phyloP scores from a whole-genome alignment of 2,113 vertebrate species.

The Cynopterus brachyotis region DNA sequence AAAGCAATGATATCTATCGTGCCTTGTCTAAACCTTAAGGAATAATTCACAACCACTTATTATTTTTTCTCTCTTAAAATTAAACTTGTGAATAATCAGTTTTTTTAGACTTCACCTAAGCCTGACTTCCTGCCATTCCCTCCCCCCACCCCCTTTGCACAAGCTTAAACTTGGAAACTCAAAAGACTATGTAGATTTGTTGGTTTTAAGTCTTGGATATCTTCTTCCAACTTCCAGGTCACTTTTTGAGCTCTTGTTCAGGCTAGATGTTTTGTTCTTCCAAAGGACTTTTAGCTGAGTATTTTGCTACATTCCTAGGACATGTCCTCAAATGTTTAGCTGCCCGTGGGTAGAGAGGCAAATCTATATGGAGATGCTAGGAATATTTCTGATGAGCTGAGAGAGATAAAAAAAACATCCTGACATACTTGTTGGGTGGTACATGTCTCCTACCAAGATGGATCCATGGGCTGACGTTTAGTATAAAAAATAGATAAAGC shows the following conservation, averaged over 20 bases:
- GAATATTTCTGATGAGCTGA: neutral
- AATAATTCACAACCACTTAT: neutral
- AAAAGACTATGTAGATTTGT: neutral
- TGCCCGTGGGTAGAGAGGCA: neutral
- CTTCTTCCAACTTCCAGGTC: neutral
- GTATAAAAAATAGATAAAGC: neutral
- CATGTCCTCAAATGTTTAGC: neutral
- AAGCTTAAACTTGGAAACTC: neutral
- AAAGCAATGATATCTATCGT: neutral
- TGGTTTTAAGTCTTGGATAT: neutral
- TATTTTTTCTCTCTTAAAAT: neutral
- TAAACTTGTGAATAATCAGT: neutral
- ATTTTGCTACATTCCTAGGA: neutral
- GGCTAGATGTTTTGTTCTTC: neutral
- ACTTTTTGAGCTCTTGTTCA: neutral
- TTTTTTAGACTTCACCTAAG: neutral
- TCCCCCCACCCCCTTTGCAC: too few species aligned
- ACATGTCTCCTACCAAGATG: neutral
- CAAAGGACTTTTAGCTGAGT: neutral
- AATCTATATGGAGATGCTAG: fast-evolving
- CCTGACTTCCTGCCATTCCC: neutral
- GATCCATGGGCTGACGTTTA: neutral
- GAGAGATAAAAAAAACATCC: neutral
- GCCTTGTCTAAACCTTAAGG: neutral
- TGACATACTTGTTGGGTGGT: neutral